Evolutionary conservation across 2,888 invertebrate genomes (phyloP), one percentile per base, ranked within the genome.

Genomic region (Lasius fuliginosus): DNA sequence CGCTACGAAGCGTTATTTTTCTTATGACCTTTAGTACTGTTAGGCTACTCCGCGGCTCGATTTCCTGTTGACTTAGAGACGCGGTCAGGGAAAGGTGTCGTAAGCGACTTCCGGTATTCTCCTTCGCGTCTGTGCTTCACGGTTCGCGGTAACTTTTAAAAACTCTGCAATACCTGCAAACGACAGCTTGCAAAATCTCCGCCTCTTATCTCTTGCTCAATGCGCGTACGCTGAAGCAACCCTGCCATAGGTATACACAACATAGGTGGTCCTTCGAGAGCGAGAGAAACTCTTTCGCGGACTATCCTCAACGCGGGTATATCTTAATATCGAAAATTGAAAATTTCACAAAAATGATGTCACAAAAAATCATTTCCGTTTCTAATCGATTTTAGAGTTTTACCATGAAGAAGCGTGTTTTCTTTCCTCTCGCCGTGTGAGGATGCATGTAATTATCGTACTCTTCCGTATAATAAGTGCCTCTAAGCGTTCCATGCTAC

Each of bases 161-260:
- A 68, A 77, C 77, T 42, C 27, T 15, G 76, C 67, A 77, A 67
- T 53, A 53, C 30, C 56, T 12, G 49, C 67, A 15, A 65, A 27
- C 18, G 49, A 53, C 64, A 64, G 53, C 53, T 77, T 77, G 77
- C 77, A 77, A 77, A 77, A 77, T 67, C 53, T 42, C 56, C 30
- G 30, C 64, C n/a, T 60, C 30, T 46, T 68, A 77, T 56, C 56
- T 56, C 56, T 77, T 77, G 77, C 77, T 15, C 40, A 67, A 77
- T n/a, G 36, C 18, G 27, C 18, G 27, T 18, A 27, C n/a, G 36
- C 49, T 56, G 67, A 56, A 9, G 76, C 33, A 76, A 77, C 40
- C 8, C 53, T 64, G 9, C 18, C 42, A 8, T 60, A 46, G 30
- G 8, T 42, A 27, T 30, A 64, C 27, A 30, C n/a, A 12, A 40